Evolutionary conservation across 2,797 vertebrate species (phyloP).

Genomic region (Macropus fuliginosus): DNA sequence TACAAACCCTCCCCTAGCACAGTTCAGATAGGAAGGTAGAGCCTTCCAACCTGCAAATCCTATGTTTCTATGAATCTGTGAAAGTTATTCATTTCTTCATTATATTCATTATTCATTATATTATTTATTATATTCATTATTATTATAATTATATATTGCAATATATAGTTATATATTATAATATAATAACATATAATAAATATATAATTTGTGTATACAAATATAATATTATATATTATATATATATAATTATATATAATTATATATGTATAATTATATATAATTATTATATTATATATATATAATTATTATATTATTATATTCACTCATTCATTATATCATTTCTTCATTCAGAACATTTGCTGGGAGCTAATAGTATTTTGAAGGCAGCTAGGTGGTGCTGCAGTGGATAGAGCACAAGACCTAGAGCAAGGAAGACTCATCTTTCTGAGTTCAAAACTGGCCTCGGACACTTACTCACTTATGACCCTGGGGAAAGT

Average conservation of each 20-base stretch:
- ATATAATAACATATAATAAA: no score
- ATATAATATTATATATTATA: no score
- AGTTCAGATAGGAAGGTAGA: background rate
- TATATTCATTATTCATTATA: no score
- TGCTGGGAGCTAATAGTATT: background rate
- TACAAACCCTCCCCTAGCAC: background rate
- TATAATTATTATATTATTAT: no score
- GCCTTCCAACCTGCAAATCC: background rate
- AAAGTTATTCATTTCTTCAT: background rate
- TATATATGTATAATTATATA: no score
- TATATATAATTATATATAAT: no score
- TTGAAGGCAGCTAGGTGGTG: background rate
- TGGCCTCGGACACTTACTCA: background rate
- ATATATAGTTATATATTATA: no score
- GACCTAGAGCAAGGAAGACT: background rate
- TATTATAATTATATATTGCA: no score
- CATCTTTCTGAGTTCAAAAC: background rate
- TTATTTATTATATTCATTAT: no score
- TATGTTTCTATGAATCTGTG: background rate
- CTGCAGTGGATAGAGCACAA: background rate
- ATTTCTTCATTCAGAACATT: background rate
- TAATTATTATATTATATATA: no score
- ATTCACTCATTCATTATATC: no score
- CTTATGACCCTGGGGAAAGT: background rate
- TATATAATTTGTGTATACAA: no score